A percentile compares a stretch with the other conserved stretches of the same genome.
These are phyloP conservation scores for Hycleus cichorii DNA, from an alignment of 1,140 invertebrate genomes.

Conservation along the genomic window DNA sequence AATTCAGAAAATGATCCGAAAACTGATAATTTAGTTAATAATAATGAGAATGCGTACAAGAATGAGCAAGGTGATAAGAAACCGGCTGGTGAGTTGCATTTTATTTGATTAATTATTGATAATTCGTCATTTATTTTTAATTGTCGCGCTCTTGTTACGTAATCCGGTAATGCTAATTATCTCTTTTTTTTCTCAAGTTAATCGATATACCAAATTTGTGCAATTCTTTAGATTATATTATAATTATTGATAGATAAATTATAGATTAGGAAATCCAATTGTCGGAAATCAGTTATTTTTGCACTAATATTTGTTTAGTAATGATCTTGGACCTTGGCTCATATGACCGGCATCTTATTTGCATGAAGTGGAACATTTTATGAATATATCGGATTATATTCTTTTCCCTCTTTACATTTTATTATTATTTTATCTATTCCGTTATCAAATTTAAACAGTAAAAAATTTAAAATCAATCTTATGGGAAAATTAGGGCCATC, in stretches of 20 bases:
- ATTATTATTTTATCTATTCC: constrained; percentile 3
- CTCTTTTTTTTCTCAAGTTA: not conserved
- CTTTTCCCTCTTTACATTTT: not conserved
- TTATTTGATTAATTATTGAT: not conserved
- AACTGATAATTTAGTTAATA: constrained; percentile 6
- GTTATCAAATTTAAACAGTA: too few relatives aligned
- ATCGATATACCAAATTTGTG: not conserved
- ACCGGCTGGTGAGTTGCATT: constrained; percentile 13
- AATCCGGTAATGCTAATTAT: constrained; percentile 3
- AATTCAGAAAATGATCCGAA: constrained; percentile 13
- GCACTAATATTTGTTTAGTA: constrained; percentile 5
- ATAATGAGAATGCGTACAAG: constrained; percentile 15
- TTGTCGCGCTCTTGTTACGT: constrained; percentile 8
- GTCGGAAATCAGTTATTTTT: not conserved
- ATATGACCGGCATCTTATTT: constrained; percentile 7
- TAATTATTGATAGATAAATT: too few relatives aligned
- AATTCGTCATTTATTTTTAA: not conserved
- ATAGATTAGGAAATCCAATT: not conserved
- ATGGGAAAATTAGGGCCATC: too few relatives aligned
- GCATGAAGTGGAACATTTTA: constrained; percentile 8
- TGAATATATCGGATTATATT: not conserved
- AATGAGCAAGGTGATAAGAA: not conserved
- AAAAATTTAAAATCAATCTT: too few relatives aligned
- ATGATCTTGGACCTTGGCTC: constrained; percentile 17
- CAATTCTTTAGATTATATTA: not conserved